phyloP scores from a whole-genome alignment of 92 coral and sea anemone genomes.

The Montipora capitata region DNA sequence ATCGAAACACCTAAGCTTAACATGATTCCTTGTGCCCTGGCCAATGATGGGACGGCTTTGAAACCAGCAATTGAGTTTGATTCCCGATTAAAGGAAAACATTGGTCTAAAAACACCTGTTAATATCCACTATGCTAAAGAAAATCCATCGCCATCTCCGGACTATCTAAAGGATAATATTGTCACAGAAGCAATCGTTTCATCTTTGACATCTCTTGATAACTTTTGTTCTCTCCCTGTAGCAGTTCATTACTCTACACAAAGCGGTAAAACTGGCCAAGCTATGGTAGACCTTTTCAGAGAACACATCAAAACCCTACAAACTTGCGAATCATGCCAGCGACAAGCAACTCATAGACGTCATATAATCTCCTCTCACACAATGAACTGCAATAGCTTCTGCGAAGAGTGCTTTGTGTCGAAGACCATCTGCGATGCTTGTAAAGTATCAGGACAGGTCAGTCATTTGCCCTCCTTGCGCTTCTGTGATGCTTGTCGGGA shows the following conservation, averaged over 20 bases:
- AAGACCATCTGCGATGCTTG: slow-evolving; percentile 13
- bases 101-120: too few relatives aligned
- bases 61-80: too few relatives aligned
- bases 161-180: slow-evolving; percentile 32
- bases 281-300: slow-evolving; percentile 56
- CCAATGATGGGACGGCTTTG: too few relatives aligned
- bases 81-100: too few relatives aligned
- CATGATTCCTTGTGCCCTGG: too few relatives aligned
- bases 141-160: neutral
- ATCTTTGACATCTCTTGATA: slow-evolving; percentile 67
- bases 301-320: slow-evolving; percentile 28
- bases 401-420: neutral
- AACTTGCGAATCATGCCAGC: slow-evolving; percentile 5
- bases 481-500: slow-evolving; percentile 19
- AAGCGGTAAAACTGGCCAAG: slow-evolving; percentile 64
- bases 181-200: slow-evolving; percentile 37
- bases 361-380: slow-evolving; percentile 8
- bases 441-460: slow-evolving; percentile 17
- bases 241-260: slow-evolving; percentile 61
- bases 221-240: slow-evolving; percentile 69
- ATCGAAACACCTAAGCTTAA: too few relatives aligned
- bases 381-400: slow-evolving; percentile 7
- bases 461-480: slow-evolving; percentile 21
- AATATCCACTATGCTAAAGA: too few relatives aligned
- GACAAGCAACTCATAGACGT: neutral